Conservation (phyloP, 2,888 invertebrate species). For the Rhingia campestris region DNA sequence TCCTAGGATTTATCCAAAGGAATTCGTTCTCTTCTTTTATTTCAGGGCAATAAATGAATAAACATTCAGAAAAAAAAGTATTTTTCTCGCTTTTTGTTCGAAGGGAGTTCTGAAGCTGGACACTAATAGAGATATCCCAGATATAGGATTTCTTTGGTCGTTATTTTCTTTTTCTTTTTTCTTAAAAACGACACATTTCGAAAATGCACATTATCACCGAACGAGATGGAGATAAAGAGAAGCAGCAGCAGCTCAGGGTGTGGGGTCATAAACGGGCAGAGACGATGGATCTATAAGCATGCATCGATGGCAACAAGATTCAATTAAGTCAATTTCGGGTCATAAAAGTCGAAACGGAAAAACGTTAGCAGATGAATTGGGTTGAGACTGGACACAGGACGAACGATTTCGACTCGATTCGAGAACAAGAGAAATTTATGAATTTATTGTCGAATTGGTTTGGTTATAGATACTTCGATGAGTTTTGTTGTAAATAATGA, state of each 20-base stretch:
- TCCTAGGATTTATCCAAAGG: conserved; percentile 45
- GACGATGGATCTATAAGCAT: conserved; percentile 53
- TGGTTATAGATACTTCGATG: conserved; percentile 9
- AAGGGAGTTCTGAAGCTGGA: conserved; percentile 57
- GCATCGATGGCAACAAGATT: conserved; percentile 65
- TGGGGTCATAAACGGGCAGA: conserved; percentile 15
- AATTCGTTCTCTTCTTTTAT: conserved; percentile 29
- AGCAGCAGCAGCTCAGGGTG: conserved; percentile 6
- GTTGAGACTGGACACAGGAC: conserved; percentile 61
- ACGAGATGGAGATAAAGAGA: not conserved
- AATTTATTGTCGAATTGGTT: conserved; percentile 55
- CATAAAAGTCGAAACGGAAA: conserved; percentile 57
- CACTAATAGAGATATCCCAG: conserved; percentile 70
- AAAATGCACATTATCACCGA: conserved; percentile 62
- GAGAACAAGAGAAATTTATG: conserved; percentile 44
- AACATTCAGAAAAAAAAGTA: conserved; percentile 35
- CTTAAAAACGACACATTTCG: conserved; percentile 49
- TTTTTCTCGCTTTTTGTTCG: conserved; percentile 46
- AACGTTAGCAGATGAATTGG: conserved; percentile 61
- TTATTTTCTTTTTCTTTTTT: not conserved
- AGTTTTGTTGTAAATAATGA: conserved; percentile 33
- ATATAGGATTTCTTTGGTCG: conserved; percentile 16
- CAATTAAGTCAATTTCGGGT: conserved; percentile 69
- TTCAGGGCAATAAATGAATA: conserved; percentile 65
- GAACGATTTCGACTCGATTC: conserved; percentile 56